Evolutionary conservation across 2,113 vertebrate genomes (phyloP).

Genomic region (Marcusenius ussheri): DNA sequence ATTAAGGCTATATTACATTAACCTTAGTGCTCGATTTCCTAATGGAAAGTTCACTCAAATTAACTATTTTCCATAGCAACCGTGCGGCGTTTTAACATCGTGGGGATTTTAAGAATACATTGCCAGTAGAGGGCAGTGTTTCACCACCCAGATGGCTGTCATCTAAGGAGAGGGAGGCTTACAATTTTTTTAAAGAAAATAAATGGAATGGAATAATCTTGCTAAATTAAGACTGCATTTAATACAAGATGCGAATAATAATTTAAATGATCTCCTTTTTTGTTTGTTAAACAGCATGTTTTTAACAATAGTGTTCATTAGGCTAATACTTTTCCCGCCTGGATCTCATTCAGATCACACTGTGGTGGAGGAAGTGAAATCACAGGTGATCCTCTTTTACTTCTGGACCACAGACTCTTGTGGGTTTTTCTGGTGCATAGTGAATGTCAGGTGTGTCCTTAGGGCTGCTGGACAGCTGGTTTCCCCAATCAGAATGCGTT

Average conservation of each 20-base stretch:
- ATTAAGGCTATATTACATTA: background rate
- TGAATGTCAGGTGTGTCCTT: background rate
- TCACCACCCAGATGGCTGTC: background rate
- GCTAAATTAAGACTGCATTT: background rate
- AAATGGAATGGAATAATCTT: background rate
- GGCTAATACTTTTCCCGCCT: background rate
- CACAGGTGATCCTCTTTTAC: background rate
- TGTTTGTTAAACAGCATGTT: background rate
- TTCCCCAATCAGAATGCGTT: background rate
- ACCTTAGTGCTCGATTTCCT: background rate
- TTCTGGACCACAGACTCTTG: background rate
- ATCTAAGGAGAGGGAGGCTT: background rate
- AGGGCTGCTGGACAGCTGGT: background rate
- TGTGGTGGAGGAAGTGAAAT: background rate
- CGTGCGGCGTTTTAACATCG: background rate
- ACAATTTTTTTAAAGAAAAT: background rate
- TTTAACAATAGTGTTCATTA: background rate
- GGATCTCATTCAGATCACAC: background rate
- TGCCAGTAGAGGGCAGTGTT: slow-evolving; percentile 18
- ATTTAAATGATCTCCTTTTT: background rate
- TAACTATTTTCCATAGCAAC: background rate
- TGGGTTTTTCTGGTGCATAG: background rate
- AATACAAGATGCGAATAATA: background rate
- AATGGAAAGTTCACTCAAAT: background rate
- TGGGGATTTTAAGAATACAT: background rate